A percentile compares a stretch with the other conserved stretches of the same genome.
These are phyloP conservation scores for Tipula lateralis DNA, from an alignment of 2,888 invertebrate species.

Conservation along the genomic window DNA sequence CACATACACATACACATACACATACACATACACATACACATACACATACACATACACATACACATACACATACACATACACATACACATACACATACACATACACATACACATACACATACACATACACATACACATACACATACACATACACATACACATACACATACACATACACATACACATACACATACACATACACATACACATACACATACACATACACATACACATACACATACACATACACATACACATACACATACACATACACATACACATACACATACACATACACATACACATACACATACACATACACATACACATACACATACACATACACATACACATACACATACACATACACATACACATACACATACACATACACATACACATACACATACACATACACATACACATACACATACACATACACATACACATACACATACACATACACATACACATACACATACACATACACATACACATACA, in stretches of 20 bases:
- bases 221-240: neutral
- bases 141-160: neutral
- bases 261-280: neutral
- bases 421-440: neutral
- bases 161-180: neutral
- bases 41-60: neutral
- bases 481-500: neutral
- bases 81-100: neutral
- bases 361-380: neutral
- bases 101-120: neutral
- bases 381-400: neutral
- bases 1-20: neutral
- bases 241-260: neutral
- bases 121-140: neutral
- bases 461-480: neutral
- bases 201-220: neutral
- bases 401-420: neutral
- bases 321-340: neutral
- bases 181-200: neutral
- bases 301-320: too few species aligned
- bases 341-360: neutral
- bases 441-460: neutral
- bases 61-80: neutral
- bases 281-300: too few species aligned
- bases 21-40: neutral